Percentiles rank a stretch among this genome's conserved stretches.
Evolutionary conservation across 2,113 vertebrate genomes (phyloP).

Genomic region (Sorex fumeus): DNA sequence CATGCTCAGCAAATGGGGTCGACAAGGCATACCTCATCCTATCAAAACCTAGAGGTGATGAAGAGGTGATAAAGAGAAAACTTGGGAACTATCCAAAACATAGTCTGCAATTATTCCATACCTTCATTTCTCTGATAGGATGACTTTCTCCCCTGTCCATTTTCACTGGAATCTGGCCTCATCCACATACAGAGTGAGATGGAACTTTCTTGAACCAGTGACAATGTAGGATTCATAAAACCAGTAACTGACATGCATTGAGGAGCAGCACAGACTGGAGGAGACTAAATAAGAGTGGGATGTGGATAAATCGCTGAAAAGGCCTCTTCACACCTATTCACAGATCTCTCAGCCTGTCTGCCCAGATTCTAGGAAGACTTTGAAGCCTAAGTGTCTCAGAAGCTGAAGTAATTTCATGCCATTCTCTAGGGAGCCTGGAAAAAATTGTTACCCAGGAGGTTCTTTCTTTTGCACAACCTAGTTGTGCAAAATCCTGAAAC

Average conservation of each 20-base stretch:
- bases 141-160: neutral
- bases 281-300: neutral
- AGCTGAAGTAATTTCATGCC: neutral
- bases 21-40: neutral
- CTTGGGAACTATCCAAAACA: neutral
- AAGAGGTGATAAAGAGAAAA: neutral
- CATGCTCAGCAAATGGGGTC: neutral
- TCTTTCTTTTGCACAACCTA: neutral
- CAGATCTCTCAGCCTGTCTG: neutral
- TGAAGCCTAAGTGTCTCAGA: neutral
- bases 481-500: neutral
- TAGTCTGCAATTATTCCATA: neutral
- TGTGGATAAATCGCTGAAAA: neutral
- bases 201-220: neutral
- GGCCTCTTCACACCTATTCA: neutral
- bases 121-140: neutral
- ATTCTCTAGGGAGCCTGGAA: neutral
- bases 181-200: neutral
- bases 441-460: neutral
- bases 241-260: neutral
- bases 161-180: neutral
- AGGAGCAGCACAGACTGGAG: neutral
- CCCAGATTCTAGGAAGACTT: neutral
- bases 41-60: neutral
- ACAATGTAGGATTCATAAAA: neutral